phyloP scores from a whole-genome alignment of 2,888 invertebrate species.

The Cheilosia pagana region DNA sequence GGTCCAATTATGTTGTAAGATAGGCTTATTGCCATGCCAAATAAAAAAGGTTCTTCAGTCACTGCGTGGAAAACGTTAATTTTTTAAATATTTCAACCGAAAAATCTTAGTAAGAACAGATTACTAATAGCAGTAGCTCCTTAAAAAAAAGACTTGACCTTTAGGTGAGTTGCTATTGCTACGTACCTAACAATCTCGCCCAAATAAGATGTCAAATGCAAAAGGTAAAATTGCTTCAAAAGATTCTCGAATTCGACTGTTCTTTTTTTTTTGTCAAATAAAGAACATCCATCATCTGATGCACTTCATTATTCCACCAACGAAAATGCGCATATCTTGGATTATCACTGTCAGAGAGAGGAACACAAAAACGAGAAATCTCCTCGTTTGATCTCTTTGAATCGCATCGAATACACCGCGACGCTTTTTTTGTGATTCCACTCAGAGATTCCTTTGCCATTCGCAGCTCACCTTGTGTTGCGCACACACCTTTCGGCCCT shows the following conservation, averaged over 20 bases:
- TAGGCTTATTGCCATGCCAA: too few species aligned
- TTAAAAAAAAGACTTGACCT: too few species aligned
- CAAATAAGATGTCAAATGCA: too few species aligned
- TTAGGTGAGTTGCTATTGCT: too few species aligned
- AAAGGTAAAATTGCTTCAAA: too few species aligned
- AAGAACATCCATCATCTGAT: constrained; percentile 62
- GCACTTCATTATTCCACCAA: constrained; percentile 52
- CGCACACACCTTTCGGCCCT: constrained; percentile 48
- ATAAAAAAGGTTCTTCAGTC: too few species aligned
- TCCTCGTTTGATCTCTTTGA: constrained; percentile 61
- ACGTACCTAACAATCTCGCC: too few species aligned
- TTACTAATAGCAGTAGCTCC: too few species aligned
- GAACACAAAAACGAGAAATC: constrained; percentile 52
- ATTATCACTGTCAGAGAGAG: constrained; percentile 68
- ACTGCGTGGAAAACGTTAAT: too few species aligned
- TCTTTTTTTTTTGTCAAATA: background rate
- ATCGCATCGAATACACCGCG: constrained; percentile 56
- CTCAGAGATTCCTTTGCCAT: constrained; percentile 38
- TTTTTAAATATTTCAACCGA: too few species aligned
- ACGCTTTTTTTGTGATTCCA: constrained; percentile 54
- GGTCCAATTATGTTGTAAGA: too few species aligned
- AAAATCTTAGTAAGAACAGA: too few species aligned
- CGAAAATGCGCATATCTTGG: constrained; percentile 67
- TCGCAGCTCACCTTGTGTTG: background rate
- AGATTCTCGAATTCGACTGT: background rate